A percentile compares a stretch with the other conserved stretches of the same genome.
Conservation (phyloP, 2,113 vertebrate genomes). For the Gadus chalcogrammus region DNA sequence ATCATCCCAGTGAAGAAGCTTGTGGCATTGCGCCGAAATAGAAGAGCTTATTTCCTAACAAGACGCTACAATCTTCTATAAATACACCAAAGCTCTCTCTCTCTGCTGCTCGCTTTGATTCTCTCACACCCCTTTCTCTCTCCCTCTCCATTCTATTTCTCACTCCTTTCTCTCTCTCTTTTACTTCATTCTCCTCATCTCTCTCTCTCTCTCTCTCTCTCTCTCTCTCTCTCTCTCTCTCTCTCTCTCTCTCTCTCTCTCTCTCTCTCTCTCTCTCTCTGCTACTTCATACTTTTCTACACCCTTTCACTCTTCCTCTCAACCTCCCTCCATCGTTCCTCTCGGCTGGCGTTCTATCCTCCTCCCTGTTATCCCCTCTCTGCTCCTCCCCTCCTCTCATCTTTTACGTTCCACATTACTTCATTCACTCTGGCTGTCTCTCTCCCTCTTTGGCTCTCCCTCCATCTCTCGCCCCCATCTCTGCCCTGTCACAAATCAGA, state of each 20-base stretch:
- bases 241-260: slow-evolving; percentile 21
- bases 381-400: background rate
- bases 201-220: slow-evolving; percentile 12
- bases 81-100: slow-evolving; percentile 55
- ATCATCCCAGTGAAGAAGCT: slow-evolving; percentile 43
- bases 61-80: slow-evolving; percentile 56
- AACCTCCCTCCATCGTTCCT: background rate
- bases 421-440: background rate
- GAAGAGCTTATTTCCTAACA: slow-evolving; percentile 62
- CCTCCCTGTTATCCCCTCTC: too few species aligned
- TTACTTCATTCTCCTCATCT: background rate
- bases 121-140: slow-evolving; percentile 13
- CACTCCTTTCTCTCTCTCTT: slow-evolving; percentile 12
- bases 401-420: too few species aligned
- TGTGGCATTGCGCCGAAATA: slow-evolving; percentile 52
- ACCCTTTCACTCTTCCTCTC: background rate
- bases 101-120: slow-evolving; percentile 17
- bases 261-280: background rate
- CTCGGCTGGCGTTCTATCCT: background rate
- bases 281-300: background rate
- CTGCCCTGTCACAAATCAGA: background rate
- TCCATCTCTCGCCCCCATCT: background rate
- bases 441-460: background rate
- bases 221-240: slow-evolving; percentile 20
- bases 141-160: slow-evolving; percentile 2